A percentile compares a stretch with the other conserved stretches of the same genome.
phyloP scores from a whole-genome alignment of 2,113 vertebrate species.

The Haemorhous mexicanus region DNA sequence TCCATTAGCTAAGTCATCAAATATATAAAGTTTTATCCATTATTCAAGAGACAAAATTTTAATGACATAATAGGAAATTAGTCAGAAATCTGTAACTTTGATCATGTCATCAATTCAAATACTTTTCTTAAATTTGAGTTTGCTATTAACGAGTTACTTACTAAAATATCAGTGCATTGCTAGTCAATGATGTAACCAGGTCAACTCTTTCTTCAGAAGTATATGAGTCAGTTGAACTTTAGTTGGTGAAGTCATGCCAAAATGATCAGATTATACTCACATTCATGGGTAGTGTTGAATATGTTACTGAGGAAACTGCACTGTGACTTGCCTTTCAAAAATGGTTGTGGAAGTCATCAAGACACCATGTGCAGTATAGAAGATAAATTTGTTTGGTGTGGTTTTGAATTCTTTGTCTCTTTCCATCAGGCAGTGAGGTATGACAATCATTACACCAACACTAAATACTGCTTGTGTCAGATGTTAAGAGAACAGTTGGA shows the following conservation, averaged over 20 bases:
- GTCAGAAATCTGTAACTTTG: not conserved
- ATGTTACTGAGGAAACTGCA: not conserved
- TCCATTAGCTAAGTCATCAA: not conserved
- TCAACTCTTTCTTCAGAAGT: not conserved
- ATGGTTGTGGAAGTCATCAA: not conserved
- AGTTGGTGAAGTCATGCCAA: not conserved
- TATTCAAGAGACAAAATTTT: not conserved
- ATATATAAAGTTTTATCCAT: not conserved
- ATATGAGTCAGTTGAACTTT: not conserved
- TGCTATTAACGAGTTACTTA: not conserved
- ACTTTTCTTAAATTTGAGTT: not conserved
- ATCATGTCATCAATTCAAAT: not conserved
- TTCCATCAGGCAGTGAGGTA: constrained; percentile 85
- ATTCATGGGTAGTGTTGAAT: not conserved
- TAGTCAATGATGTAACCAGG: not conserved
- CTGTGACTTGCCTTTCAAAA: not conserved
- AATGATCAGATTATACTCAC: not conserved
- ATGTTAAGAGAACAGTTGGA: constrained; percentile 93
- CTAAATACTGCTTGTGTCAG: constrained; percentile 96
- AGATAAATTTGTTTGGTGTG: not conserved
- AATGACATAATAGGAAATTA: not conserved
- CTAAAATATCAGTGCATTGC: not conserved
- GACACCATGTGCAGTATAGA: not conserved
- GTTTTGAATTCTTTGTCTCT: not conserved
- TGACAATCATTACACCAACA: constrained; percentile 93